Evolutionary conservation across 92 coral and sea anemone genomes (phyloP).

Genomic region (Epizoanthus rinbou): DNA sequence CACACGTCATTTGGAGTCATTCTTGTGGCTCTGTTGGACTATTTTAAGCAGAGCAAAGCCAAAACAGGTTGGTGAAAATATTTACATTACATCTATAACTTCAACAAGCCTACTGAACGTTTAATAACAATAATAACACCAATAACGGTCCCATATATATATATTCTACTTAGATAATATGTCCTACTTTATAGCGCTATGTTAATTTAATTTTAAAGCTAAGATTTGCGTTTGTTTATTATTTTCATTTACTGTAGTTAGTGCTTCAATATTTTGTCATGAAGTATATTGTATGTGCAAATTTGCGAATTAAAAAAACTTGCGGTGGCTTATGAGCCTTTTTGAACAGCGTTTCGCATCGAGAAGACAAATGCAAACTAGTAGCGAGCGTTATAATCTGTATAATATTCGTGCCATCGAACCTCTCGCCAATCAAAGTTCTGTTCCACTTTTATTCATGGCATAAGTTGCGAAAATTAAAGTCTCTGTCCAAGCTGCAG

Average conservation of each 20-base stretch:
- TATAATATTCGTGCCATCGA: no score
- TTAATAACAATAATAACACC: neutral
- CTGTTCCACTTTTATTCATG: no score
- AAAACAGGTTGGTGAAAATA: constrained; percentile 69
- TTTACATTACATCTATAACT: neutral
- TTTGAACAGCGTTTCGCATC: no score
- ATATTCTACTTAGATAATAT: no score
- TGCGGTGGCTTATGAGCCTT: neutral
- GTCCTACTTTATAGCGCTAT: no score
- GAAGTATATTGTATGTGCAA: neutral
- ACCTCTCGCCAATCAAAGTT: no score
- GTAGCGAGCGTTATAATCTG: no score
- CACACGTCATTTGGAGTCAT: constrained; percentile 88
- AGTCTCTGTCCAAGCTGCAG: neutral
- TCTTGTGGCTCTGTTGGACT: constrained; percentile 69
- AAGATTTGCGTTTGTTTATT: neutral
- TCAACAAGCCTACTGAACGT: neutral
- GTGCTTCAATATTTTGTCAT: neutral
- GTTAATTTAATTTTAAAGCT: neutral
- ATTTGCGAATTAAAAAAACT: neutral
- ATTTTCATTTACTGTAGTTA: neutral
- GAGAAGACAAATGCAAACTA: no score
- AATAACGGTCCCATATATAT: neutral
- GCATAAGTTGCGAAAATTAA: no score
- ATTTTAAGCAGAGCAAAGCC: constrained; percentile 78